phyloP scores from a whole-genome alignment of 2,797 vertebrate species.

The Anableps anableps region DNA sequence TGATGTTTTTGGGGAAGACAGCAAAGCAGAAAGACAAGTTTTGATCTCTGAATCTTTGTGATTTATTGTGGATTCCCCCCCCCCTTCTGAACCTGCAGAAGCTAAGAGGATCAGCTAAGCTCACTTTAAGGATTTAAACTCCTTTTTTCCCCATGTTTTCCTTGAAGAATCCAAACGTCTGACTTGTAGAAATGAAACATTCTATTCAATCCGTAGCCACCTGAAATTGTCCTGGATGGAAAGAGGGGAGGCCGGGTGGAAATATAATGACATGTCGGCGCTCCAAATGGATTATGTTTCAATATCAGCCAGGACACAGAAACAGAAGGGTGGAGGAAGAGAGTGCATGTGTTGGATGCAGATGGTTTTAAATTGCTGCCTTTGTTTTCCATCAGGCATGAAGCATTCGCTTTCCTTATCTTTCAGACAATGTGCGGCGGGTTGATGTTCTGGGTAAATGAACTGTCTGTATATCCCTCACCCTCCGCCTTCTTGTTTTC shows the following conservation, averaged over 20 bases:
- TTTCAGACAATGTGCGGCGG: slow-evolving; percentile 68
- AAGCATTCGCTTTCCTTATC: slow-evolving; percentile 83
- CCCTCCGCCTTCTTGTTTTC: slow-evolving; percentile 70
- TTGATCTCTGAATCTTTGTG: slow-evolving; percentile 48
- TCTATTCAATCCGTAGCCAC: slow-evolving; percentile 61
- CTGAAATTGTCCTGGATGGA: slow-evolving; percentile 71
- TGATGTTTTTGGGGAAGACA: slow-evolving; percentile 38
- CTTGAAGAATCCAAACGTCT: slow-evolving; percentile 34
- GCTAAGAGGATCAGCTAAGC: slow-evolving; percentile 15
- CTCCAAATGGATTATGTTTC: slow-evolving; percentile 86
- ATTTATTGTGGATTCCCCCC: slow-evolving; percentile 20
- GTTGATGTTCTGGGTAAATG: slow-evolving; percentile 85
- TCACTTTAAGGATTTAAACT: slow-evolving; percentile 43
- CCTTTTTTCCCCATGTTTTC: slow-evolving; percentile 9
- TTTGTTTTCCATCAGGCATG: slow-evolving; percentile 85
- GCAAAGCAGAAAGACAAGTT: slow-evolving; percentile 28
- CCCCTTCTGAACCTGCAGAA: slow-evolving; percentile 22
- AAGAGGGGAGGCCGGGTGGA: slow-evolving; percentile 50
- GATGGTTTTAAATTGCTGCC: slow-evolving; percentile 86
- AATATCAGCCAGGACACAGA: slow-evolving; percentile 82
- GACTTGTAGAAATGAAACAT: slow-evolving; percentile 72
- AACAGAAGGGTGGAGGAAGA: slow-evolving; percentile 54
- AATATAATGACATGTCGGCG: slow-evolving; percentile 82
- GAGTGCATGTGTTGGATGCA: slow-evolving; percentile 77
- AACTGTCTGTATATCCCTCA: slow-evolving; percentile 83